Conservation (phyloP, 2,888 invertebrate genomes). For the Alcis repandata region DNA sequence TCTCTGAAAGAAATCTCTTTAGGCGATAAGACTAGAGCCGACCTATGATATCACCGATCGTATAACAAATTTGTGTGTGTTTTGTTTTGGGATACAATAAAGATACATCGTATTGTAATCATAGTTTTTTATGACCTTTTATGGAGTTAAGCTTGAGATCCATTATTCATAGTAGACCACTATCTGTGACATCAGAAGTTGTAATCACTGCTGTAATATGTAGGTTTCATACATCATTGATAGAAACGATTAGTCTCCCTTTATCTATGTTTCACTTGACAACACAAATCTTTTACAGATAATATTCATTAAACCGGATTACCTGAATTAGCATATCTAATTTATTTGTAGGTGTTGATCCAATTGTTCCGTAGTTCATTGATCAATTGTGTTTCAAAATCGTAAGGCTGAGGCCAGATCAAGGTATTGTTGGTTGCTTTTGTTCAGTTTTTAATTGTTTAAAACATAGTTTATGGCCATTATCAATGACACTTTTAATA, state of each 20-base stretch:
- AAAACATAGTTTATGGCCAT: too few species aligned
- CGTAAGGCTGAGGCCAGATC: neutral
- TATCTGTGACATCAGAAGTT: neutral
- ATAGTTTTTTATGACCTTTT: too few species aligned
- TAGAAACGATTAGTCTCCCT: neutral
- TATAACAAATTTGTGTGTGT: too few species aligned
- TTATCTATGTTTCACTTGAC: constrained; percentile 3
- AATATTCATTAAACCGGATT: neutral
- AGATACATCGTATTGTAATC: too few species aligned
- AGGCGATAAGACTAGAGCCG: too few species aligned
- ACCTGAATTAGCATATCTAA: constrained; percentile 1
- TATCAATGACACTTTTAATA: neutral
- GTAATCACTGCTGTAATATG: neutral
- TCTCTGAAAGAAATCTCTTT: too few species aligned
- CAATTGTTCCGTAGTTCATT: neutral
- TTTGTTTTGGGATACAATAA: too few species aligned
- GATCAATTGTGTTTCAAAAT: neutral
- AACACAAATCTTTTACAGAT: constrained; percentile 8
- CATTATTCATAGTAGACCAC: too few species aligned
- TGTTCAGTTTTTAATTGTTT: too few species aligned
- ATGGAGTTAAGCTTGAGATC: too few species aligned
- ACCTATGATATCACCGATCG: too few species aligned
- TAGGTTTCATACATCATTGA: neutral
- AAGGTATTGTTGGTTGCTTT: neutral
- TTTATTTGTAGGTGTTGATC: too few species aligned